Evolutionary conservation across 2,113 vertebrate species (phyloP).

Genomic region (Melanostigma gelatinosum): DNA sequence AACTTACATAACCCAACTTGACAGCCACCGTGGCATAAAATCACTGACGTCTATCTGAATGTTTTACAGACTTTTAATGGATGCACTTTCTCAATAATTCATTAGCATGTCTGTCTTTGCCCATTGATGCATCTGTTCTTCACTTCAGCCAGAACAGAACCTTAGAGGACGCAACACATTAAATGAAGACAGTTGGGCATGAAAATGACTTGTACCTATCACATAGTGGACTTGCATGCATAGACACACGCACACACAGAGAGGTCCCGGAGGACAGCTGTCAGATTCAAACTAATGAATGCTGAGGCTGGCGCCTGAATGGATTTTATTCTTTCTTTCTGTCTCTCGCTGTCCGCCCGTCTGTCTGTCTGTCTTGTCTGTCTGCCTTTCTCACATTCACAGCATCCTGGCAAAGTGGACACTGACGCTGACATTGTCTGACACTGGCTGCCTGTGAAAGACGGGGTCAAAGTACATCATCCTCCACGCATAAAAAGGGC

Average conservation of each 20-base stretch:
- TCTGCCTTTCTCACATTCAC: constrained; percentile 7
- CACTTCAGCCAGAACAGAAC: neutral
- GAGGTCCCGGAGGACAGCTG: constrained; percentile 15
- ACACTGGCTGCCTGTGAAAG: constrained; percentile 24
- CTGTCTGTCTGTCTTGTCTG: neutral
- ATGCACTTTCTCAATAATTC: constrained; percentile 28
- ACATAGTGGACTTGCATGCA: neutral
- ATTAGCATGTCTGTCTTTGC: constrained; percentile 7
- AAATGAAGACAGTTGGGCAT: constrained; percentile 2
- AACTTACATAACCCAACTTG: neutral
- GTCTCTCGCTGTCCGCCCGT: neutral
- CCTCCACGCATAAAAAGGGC: neutral
- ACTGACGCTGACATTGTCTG: constrained; percentile 10
- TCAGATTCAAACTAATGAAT: constrained; percentile 48
- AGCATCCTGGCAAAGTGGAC: constrained; percentile 17
- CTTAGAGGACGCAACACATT: neutral
- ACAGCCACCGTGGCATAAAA: constrained; percentile 8
- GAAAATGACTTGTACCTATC: neutral
- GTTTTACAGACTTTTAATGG: constrained; percentile 20
- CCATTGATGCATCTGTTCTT: neutral
- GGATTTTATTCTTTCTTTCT: constrained; percentile 18
- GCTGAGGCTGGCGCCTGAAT: constrained; percentile 17
- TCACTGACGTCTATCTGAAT: constrained; percentile 5
- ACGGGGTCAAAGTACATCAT: neutral
- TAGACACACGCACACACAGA: neutral